These are phyloP conservation scores for Chromoteleia sp. DNA, from an alignment of 2,888 invertebrate species.

Conservation along the genomic window DNA sequence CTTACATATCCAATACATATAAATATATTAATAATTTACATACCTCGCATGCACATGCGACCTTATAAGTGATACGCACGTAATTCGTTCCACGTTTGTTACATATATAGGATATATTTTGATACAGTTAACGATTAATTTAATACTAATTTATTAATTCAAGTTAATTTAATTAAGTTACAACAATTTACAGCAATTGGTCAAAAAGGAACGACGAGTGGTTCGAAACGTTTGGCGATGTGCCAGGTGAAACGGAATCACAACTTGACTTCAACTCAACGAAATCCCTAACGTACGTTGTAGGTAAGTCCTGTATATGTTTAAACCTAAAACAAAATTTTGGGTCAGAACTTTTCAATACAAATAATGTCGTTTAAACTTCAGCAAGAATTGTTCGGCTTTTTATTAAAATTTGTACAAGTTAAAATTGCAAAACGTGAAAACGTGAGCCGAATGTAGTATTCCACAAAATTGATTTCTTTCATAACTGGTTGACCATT, in stretches of 20 bases:
- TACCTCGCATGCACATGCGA: too few relatives aligned
- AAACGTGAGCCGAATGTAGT: constrained; percentile 12
- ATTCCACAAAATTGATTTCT: not conserved
- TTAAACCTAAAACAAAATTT: not conserved
- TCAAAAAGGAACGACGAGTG: constrained; percentile 77
- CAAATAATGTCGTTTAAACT: not conserved
- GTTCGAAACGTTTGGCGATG: constrained; percentile 75
- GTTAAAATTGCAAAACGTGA: constrained; percentile 6
- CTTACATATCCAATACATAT: too few relatives aligned
- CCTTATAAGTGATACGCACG: too few relatives aligned
- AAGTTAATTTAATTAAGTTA: constrained; percentile 2
- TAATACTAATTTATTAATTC: not conserved
- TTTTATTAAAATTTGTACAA: constrained; percentile 1
- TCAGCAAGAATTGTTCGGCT: not conserved
- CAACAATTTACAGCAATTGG: constrained; percentile 75
- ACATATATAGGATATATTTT: too few relatives aligned
- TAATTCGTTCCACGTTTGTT: too few relatives aligned
- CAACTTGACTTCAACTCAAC: constrained; percentile 76
- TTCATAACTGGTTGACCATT: not conserved
- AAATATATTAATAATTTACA: too few relatives aligned
- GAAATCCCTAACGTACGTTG: constrained; percentile 75
- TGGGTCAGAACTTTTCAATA: not conserved
- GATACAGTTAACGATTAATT: too few relatives aligned
- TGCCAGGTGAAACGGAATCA: constrained; percentile 71
- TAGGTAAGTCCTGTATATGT: constrained; percentile 74